These are phyloP conservation scores for Apostichopus leukothele DNA, from an alignment of 53 echinoderm and acorn worm genomes.

Conservation along the genomic window DNA sequence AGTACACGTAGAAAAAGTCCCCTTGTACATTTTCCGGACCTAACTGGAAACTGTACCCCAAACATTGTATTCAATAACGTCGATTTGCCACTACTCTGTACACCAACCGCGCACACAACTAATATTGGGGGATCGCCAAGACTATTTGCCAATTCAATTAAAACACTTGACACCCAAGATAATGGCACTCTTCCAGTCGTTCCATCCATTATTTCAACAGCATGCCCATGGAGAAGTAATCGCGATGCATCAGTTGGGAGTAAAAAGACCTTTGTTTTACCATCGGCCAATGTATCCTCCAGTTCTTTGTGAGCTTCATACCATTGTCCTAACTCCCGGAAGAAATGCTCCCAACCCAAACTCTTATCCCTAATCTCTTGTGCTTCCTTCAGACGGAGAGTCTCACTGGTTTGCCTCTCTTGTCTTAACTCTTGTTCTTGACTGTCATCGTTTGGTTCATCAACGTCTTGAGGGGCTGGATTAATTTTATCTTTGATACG, in stretches of 20 bases:
- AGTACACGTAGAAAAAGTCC: constrained; percentile 48
- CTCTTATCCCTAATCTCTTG: neutral
- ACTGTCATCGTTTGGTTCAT: neutral
- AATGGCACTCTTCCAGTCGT: neutral
- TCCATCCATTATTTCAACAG: constrained; percentile 37
- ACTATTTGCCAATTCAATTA: neutral
- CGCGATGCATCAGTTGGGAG: neutral
- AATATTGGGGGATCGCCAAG: neutral
- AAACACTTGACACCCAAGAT: constrained; percentile 3
- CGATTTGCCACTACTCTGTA: constrained; percentile 60
- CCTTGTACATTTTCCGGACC: constrained; percentile 46
- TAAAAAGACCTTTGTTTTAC: neutral
- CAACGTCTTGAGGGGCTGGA: neutral
- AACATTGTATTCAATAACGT: constrained; percentile 61
- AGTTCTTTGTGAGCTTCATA: constrained; percentile 9
- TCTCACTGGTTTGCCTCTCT: neutral
- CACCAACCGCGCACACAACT: neutral
- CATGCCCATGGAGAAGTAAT: neutral
- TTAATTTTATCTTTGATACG: neutral
- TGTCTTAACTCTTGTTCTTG: neutral
- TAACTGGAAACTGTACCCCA: constrained; percentile 47
- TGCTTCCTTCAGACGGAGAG: neutral
- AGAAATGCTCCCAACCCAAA: constrained; percentile 19
- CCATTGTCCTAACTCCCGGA: constrained; percentile 33
- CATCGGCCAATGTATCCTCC: too few relatives aligned